Evolutionary conservation across 37 sponge, comb jelly and placozoan species (phyloP).

Genomic region (Petrosia ficiformis): DNA sequence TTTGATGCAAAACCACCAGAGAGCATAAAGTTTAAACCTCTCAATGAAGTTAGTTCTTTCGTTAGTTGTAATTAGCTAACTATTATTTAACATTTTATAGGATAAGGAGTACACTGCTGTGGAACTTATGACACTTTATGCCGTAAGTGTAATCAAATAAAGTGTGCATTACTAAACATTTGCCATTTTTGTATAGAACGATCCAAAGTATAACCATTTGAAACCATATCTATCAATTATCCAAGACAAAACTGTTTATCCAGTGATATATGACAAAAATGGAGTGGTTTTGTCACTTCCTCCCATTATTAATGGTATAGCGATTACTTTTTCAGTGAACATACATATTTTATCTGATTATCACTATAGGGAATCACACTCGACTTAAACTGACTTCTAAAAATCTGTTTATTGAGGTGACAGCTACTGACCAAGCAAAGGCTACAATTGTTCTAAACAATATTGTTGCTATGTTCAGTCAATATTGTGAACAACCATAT

Average conservation of each 20-base stretch:
- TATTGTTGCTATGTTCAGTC: conserved; percentile 77
- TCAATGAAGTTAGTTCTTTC: conserved; percentile 81
- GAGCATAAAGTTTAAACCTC: conserved; percentile 64
- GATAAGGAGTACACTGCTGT: not conserved
- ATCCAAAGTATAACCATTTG: conserved; percentile 40
- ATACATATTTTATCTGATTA: not conserved
- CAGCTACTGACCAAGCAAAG: conserved; percentile 66
- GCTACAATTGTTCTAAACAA: conserved; percentile 71
- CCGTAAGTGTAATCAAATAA: not conserved
- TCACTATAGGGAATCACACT: conserved; percentile 60
- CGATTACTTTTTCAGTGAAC: not conserved
- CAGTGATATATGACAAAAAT: conserved; percentile 78
- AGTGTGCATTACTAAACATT: not conserved
- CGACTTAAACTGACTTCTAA: conserved; percentile 57
- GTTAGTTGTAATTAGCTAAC: too few species aligned
- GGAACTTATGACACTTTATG: not conserved
- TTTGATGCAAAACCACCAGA: conserved; percentile 75
- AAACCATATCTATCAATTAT: conserved; percentile 74
- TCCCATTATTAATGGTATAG: conserved; percentile 75
- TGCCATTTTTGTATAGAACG: not conserved
- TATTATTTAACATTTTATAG: conserved; percentile 7
- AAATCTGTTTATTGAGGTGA: conserved; percentile 79
- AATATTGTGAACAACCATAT: conserved; percentile 53
- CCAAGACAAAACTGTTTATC: conserved; percentile 66
- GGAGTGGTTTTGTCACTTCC: conserved; percentile 77